Evolutionary conservation across 2,888 invertebrate genomes (phyloP), one percentile per base, ranked within the genome.

Genomic region (Smittia sp.): DNA sequence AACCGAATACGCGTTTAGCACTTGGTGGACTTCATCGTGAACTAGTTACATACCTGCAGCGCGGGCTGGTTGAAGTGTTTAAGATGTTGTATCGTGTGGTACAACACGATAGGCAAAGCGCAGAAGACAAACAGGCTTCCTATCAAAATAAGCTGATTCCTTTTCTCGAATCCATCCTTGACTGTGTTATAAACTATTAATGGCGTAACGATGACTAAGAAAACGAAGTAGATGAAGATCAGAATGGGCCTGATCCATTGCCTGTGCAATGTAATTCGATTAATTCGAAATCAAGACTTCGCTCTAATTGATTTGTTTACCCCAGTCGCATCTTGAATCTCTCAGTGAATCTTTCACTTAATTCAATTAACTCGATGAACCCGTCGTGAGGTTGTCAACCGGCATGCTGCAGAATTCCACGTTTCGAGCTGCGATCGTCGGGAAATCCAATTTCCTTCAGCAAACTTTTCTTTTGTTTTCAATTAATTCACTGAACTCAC

Each of bases 121-220:
- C 96, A 85, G 76, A 95, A 86, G 22, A 94, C 96, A 83, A 97
- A 97, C n/a, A 94, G 86, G 2, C 96, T 96, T 7, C 92, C 96
- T 74, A 96, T 89, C 76, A 96, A 84, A 74, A 90, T 87, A 77
- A 92, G 91, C 81, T 93, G 91, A 79, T 93, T 92, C 76, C 90
- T 88, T 77, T 90, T 88, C 66, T 88, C 86, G 77, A 93, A 90
- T 4, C 90, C 92, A 86, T 91, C 90, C 79, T 88, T 72, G 4
- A 58, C 72, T 32, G 72, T 72, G 38, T 72, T 72, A 38, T 54
- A 72, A 24, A 62, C 32, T 1, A 62, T 62, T 9, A 72, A 27
- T 24, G 72, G 72, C 13, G 72, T 62, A 1, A 72, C 25, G 32
- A 72, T 24, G 22, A 72, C 52, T 3, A 72, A 24, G 27, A 72